A percentile compares a stretch with the other conserved stretches of the same genome.
Evolutionary conservation across 2,888 invertebrate species (phyloP).

Genomic region (Chymomyza amoena): DNA sequence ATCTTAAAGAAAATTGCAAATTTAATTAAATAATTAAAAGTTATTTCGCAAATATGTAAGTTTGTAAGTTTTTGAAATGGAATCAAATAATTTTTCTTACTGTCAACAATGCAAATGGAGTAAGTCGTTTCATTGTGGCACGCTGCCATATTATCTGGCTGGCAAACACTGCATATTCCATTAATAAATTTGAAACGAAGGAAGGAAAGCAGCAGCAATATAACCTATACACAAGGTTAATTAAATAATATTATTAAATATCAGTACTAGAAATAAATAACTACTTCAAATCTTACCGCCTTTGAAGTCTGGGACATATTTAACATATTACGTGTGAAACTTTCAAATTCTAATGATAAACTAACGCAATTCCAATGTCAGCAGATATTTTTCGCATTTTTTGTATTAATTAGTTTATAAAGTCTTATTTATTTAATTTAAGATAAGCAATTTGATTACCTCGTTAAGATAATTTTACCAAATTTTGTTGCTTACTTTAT

Average conservation of each 20-base stretch:
- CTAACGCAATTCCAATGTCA: background rate
- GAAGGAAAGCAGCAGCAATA: background rate
- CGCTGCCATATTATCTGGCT: slow-evolving; percentile 20
- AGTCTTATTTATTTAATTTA: background rate
- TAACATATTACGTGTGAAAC: background rate
- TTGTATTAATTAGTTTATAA: background rate
- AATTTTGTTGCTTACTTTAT: background rate
- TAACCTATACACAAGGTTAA: background rate
- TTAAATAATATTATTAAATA: background rate
- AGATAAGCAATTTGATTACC: background rate
- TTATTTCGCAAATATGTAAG: no score
- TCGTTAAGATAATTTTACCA: background rate
- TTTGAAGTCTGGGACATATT: background rate
- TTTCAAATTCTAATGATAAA: background rate
- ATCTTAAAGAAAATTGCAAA: slow-evolving; percentile 10
- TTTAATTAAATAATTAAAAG: background rate
- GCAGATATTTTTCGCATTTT: background rate
- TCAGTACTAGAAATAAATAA: background rate
- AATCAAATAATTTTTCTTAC: slow-evolving; percentile 7
- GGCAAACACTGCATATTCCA: slow-evolving; percentile 28
- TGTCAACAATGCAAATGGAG: slow-evolving; percentile 37
- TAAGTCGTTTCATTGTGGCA: slow-evolving; percentile 37
- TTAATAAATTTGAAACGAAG: background rate
- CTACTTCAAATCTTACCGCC: background rate
- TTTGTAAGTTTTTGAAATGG: no score